phyloP scores from a whole-genome alignment of 2,113 vertebrate species.

The Corynorhinus townsendii region DNA sequence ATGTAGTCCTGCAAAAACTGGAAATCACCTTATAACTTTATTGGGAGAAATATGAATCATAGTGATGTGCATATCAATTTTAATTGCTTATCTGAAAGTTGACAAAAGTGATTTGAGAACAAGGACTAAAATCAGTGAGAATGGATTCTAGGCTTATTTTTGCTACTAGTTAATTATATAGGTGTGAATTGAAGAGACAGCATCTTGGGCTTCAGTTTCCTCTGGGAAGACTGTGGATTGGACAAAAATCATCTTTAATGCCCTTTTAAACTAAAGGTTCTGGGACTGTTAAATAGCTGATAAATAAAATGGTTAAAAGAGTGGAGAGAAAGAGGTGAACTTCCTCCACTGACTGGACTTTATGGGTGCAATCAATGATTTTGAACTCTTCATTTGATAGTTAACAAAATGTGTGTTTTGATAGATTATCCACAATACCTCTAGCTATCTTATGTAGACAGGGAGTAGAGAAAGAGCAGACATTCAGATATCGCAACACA shows the following conservation, averaged over 20 bases:
- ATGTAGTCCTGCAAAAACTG: not conserved
- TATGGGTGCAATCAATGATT: not conserved
- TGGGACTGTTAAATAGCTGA: not conserved
- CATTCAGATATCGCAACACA: not conserved
- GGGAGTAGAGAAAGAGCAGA: not conserved
- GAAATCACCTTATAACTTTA: not conserved
- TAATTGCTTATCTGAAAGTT: not conserved
- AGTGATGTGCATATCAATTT: not conserved
- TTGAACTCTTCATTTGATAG: not conserved
- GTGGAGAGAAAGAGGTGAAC: not conserved
- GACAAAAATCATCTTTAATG: not conserved
- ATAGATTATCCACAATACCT: not conserved
- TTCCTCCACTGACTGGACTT: not conserved
- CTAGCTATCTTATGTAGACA: not conserved
- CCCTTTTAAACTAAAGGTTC: not conserved
- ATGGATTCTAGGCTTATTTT: not conserved
- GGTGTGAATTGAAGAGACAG: not conserved
- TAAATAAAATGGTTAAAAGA: not conserved
- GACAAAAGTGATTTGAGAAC: not conserved
- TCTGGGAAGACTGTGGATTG: not conserved
- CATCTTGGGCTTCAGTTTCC: not conserved
- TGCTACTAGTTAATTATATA: not conserved
- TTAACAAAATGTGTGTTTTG: conserved; percentile 6
- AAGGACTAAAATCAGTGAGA: not conserved
- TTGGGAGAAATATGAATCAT: not conserved